Percentiles rank a stretch among this genome's conserved stretches.
phyloP scores from a whole-genome alignment of 2,113 vertebrate genomes.

The Hippocampus mohnikei region DNA sequence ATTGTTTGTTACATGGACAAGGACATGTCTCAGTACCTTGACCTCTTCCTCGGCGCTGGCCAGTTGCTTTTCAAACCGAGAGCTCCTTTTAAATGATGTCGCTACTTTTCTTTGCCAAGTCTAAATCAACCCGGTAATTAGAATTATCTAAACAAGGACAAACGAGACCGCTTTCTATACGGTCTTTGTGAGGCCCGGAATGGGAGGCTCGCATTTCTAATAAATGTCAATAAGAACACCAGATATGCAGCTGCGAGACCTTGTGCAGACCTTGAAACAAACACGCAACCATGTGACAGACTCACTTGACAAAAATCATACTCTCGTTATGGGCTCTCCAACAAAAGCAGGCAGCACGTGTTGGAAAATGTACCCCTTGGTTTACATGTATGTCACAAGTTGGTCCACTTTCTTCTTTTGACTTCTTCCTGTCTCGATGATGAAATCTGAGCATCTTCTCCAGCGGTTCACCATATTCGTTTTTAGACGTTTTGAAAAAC shows the following conservation, averaged over 20 bases:
- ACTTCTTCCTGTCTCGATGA: no score
- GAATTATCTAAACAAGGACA: conserved; percentile 59
- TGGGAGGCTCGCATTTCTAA: conserved; percentile 35
- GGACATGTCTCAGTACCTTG: conserved; percentile 57
- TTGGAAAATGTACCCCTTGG: not conserved
- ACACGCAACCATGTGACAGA: conserved; percentile 36
- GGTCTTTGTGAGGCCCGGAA: conserved; percentile 28
- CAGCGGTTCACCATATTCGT: not conserved
- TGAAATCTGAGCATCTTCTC: not conserved
- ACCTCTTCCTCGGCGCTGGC: conserved; percentile 44
- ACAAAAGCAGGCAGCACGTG: conserved; percentile 17
- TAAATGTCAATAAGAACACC: conserved; percentile 49
- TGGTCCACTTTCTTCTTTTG: not conserved
- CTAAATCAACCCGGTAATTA: conserved; percentile 58
- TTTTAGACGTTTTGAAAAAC: not conserved
- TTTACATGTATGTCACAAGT: not conserved
- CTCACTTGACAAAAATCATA: conserved; percentile 29
- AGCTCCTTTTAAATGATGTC: conserved; percentile 51
- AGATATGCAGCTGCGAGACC: conserved; percentile 35
- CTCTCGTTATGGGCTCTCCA: conserved; percentile 20
- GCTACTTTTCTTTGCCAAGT: conserved; percentile 53
- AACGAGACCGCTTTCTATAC: conserved; percentile 43
- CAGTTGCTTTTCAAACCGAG: conserved; percentile 55
- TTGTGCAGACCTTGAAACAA: conserved; percentile 44
- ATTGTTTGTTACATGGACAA: conserved; percentile 46